Evolutionary conservation across 2,113 vertebrate species (phyloP).

Genomic region (Apteryx owenii): DNA sequence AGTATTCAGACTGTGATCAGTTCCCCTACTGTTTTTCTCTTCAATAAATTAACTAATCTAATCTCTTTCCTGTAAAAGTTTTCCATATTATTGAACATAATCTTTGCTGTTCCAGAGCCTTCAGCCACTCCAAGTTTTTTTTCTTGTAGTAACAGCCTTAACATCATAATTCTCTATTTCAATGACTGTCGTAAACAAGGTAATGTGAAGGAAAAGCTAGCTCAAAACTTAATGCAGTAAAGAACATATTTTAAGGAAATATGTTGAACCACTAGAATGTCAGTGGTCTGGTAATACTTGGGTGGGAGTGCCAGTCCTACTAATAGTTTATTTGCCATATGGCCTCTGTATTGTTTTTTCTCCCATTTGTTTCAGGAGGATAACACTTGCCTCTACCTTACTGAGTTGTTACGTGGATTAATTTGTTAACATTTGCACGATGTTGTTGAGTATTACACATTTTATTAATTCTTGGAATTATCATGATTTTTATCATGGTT

Average conservation of each 20-base stretch:
- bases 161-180: neutral
- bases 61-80: neutral
- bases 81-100: neutral
- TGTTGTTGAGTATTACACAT: neutral
- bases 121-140: neutral
- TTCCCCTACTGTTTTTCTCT: neutral
- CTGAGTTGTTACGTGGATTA: neutral
- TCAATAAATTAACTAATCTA: neutral
- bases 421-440: neutral
- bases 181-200: neutral
- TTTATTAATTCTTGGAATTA: neutral
- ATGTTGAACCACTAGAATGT: neutral
- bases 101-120: neutral
- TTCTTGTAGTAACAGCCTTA: neutral
- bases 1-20: neutral
- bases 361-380: neutral
- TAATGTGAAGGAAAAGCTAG: neutral
- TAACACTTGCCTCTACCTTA: neutral
- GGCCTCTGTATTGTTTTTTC: neutral
- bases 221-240: neutral
- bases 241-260: neutral
- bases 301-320: neutral
- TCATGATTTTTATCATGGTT: neutral
- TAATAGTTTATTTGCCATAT: neutral
- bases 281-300: neutral